These are phyloP conservation scores for Ctenoplectra terminalis DNA, from an alignment of 1,140 invertebrate species.

Conservation along the genomic window DNA sequence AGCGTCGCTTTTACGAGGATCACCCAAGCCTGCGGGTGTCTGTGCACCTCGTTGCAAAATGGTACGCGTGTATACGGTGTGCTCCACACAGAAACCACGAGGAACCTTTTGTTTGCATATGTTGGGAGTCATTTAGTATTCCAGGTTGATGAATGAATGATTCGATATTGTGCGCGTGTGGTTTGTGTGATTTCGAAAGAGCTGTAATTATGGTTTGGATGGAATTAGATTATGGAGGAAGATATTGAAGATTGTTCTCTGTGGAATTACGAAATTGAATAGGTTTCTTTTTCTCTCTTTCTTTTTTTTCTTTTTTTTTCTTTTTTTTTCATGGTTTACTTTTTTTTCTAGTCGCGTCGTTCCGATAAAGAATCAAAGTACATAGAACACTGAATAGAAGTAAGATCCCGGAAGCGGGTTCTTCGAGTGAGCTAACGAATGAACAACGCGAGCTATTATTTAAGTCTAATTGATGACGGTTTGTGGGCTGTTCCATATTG, in stretches of 20 bases:
- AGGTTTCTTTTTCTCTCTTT: not conserved
- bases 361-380: slow-evolving; percentile 19
- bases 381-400: slow-evolving; percentile 45
- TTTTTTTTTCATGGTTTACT: not conserved
- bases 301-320: not conserved
- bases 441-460: slow-evolving; percentile 61
- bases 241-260: not conserved
- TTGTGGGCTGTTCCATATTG: slow-evolving; percentile 60
- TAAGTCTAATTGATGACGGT: slow-evolving; percentile 66
- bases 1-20: not conserved
- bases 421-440: slow-evolving; percentile 48
- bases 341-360: not conserved
- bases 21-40: not conserved
- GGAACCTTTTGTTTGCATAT: slow-evolving; percentile 2
- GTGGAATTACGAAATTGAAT: not conserved
- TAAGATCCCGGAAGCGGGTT: slow-evolving; percentile 56
- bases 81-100: not conserved
- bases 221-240: not conserved
- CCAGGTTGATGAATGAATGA: not conserved
- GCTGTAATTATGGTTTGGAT: slow-evolving; percentile 15
- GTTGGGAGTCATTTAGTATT: not conserved
- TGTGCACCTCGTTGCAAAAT: slow-evolving; percentile 12
- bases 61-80: not conserved
- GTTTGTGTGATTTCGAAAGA: not conserved
- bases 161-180: not conserved